Base-by-base conservation (phyloP, 2,113 vertebrate genomes). In the Bubo scandiacus region DNA sequence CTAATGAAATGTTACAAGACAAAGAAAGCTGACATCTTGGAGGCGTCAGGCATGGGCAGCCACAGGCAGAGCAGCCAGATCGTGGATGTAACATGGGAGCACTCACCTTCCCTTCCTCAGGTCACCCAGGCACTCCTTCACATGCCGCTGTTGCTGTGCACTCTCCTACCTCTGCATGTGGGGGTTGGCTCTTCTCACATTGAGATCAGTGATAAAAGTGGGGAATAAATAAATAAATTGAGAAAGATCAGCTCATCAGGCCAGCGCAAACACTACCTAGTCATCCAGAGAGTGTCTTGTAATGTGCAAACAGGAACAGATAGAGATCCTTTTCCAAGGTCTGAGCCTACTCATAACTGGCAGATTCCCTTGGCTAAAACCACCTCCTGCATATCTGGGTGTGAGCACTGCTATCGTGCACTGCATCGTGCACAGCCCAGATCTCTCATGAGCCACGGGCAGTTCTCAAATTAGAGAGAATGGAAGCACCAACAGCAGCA, bases 161-260 rank as follows among this genome's bases (percentile, higher is more conserved):
- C 29, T 59, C 20, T 71, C 29, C 29, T 74, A 30, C 16, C 55
- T 89, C 55, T 75, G 47, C 15, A 16, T 40, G 26, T n/a, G 34
- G 34, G 18, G 36, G 5, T 3, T 94, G 91, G 58, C 36, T 84
- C 30, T 67, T 63, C 77, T 74, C 65, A 40, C 36, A 10, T 10
- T 43, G 59, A 67, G 62, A 85, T 75, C 34, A 62, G 26, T 11
- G 47, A 95, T 78, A 73, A 91, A 89, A 71, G 26, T 2, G 2
- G 27, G 26, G 18, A 91, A 96, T 62, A 92, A 86, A 83, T 58
- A 97, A 80, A 86, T 67, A 86, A 86, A 58, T 27, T 91, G 77
- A 86, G 86, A 94, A 94, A 94, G 77, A 96, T 78, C 86, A 67
- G 45, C 55, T 89, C 65, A 55, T 81, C 80, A 67, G 38, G 62